These are phyloP conservation scores for Manis pentadactyla DNA, from an alignment of 2,797 vertebrate species.

Conservation along the genomic window DNA sequence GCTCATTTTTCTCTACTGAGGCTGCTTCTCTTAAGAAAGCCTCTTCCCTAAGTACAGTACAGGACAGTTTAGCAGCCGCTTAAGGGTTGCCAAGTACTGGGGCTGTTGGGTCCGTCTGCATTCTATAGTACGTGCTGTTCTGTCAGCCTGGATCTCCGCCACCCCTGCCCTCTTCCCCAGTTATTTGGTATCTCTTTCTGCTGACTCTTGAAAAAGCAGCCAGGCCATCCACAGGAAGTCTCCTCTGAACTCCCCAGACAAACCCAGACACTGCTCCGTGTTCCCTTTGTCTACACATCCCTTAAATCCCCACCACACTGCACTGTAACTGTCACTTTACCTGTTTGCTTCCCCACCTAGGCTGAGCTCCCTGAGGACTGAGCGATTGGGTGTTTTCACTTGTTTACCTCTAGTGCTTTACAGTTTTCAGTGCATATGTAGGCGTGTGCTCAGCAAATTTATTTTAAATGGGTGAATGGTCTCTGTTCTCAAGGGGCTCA, in stretches of 20 bases:
- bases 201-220: background rate
- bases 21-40: background rate
- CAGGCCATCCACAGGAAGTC: background rate
- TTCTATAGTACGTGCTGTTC: background rate
- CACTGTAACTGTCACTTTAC: background rate
- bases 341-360: background rate
- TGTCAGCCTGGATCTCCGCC: background rate
- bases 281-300: background rate
- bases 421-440: background rate
- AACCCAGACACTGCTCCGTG: background rate
- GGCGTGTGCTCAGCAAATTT: background rate
- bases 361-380: background rate
- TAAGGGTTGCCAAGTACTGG: background rate
- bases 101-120: background rate
- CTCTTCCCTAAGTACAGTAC: background rate
- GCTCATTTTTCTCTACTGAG: background rate
- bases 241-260: background rate
- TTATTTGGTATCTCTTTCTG: background rate
- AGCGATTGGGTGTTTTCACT: background rate
- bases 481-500: slow-evolving; percentile 41
- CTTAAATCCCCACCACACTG: background rate
- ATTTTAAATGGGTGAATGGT: slow-evolving; percentile 7
- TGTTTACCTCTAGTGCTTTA: background rate
- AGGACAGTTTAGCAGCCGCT: background rate
- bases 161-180: background rate